phyloP scores from a whole-genome alignment of 2,797 vertebrate genomes.

The Alectoris magna region DNA sequence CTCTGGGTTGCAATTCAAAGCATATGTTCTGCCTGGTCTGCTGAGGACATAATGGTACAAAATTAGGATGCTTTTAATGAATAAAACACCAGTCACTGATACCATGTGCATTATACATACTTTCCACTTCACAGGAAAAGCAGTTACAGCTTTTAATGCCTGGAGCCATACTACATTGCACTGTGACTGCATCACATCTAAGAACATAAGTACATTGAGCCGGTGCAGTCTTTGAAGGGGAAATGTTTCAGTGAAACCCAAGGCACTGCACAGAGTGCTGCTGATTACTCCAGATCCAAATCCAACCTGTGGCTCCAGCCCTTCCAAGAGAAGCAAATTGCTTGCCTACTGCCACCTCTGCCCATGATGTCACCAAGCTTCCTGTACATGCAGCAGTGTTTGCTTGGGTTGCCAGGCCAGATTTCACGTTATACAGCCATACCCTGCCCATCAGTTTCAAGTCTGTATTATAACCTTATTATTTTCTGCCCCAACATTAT shows the following conservation, averaged over 20 bases:
- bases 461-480: neutral
- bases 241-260: neutral
- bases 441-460: neutral
- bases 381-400: neutral
- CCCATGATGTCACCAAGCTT: neutral
- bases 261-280: neutral
- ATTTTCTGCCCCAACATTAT: constrained; percentile 9
- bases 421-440: neutral
- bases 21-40: constrained; percentile 48
- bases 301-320: neutral
- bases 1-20: constrained; percentile 22
- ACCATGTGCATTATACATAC: constrained; percentile 42
- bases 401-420: neutral
- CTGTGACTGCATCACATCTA: constrained; percentile 3
- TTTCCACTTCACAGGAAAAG: constrained; percentile 52
- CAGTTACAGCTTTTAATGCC: constrained; percentile 46
- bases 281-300: neutral
- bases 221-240: accelerated
- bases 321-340: neutral
- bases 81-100: constrained; percentile 67
- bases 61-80: constrained; percentile 66
- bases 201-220: constrained; percentile 9
- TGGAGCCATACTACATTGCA: neutral
- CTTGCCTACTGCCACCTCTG: neutral
- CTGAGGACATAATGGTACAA: constrained; percentile 12